Base-by-base conservation (phyloP, 2,888 invertebrate genomes). In the Gari tellinella region DNA sequence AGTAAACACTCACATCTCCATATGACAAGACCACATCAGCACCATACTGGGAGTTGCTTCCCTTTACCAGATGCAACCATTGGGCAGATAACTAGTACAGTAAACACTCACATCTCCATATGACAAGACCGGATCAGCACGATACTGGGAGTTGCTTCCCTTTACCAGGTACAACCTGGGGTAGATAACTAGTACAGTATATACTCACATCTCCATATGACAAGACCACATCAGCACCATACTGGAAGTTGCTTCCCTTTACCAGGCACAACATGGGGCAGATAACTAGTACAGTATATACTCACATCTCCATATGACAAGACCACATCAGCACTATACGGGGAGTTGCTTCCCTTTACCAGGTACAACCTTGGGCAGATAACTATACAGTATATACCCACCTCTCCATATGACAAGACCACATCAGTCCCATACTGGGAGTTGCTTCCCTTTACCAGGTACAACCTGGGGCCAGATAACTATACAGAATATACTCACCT, bases 201-300 rank as follows among this genome's bases (percentile, higher is more conserved):
- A n/a, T n/a, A 81, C 85, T 78, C 74, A 89, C 89, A 80, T 88
- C 86, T 38, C 87, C 87, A 84, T 87, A 87, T 15, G 83, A 56
- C 12, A 78, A 52, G 15, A 64, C 55, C 12, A 63, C 51, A n/a
- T n/a, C n/a, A n/a, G n/a, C n/a, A n/a, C n/a, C n/a, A 53, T 64
- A 84, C 46, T 26, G 67, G 40, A 67, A 83, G 67, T 38, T 81
- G 21, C 64, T 72, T 25, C 61, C 64, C 43, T 76, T 55, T 62
- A 84, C 72, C 10, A 89, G 69, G 4, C 83, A 46, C n/a, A 69
- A 62, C 81, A n/a, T n/a, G n/a, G n/a, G n/a, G n/a, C n/a, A n/a
- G n/a, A n/a, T n/a, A n/a, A n/a, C n/a, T n/a, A n/a, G n/a, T n/a
- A n/a, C n/a, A n/a, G n/a, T 19, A 43, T 19, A 15, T 38, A 81